Conservation (phyloP, 2,113 vertebrate genomes). For the Lophotis ruficrista region DNA sequence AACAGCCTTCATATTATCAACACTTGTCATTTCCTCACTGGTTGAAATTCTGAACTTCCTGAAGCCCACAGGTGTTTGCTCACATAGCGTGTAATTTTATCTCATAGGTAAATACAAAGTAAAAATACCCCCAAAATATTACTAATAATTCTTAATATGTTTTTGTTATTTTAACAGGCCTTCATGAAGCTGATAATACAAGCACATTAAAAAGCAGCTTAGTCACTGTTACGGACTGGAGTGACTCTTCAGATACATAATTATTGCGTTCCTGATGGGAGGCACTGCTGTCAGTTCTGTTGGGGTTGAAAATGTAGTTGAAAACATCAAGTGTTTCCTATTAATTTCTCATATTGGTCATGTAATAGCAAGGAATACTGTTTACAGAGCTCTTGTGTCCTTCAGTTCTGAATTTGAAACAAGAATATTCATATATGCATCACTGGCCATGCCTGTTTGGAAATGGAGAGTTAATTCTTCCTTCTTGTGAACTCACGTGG, state of each 20-base stretch:
- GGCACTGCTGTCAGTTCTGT: background rate
- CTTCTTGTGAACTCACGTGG: background rate
- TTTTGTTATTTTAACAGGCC: conserved; percentile 69
- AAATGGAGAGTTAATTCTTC: background rate
- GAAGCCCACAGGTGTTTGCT: background rate
- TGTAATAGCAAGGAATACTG: background rate
- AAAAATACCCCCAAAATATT: background rate
- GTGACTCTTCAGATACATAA: conserved; percentile 83
- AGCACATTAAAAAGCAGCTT: conserved; percentile 89
- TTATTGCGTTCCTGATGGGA: background rate
- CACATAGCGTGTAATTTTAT: background rate
- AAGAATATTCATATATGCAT: background rate
- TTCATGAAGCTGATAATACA: conserved; percentile 80
- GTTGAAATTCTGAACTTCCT: background rate
- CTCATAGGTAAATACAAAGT: background rate
- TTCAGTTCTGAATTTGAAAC: background rate
- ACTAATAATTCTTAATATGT: background rate
- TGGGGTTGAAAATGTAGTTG: background rate
- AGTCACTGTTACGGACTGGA: conserved; percentile 85
- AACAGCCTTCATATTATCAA: background rate
- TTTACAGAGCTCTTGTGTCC: conserved; percentile 31
- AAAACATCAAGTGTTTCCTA: background rate
- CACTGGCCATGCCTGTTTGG: background rate
- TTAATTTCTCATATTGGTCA: background rate
- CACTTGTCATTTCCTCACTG: background rate